phyloP scores from a whole-genome alignment of 2,797 vertebrate species.

The Carcharodon carcharias region DNA sequence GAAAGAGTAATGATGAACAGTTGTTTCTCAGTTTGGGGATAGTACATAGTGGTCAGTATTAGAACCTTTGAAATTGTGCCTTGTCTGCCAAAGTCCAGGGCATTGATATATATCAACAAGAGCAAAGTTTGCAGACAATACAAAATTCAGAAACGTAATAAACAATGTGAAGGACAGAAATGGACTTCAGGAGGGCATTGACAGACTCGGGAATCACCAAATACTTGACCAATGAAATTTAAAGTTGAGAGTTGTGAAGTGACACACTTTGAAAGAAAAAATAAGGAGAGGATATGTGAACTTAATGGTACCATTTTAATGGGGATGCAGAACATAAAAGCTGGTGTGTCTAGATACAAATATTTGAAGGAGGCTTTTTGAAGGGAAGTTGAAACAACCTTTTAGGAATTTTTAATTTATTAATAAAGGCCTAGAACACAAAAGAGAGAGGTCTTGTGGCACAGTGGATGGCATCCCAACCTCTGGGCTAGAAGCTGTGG shows the following conservation, averaged over 20 bases:
- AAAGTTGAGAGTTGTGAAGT: background rate
- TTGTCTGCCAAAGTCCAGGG: too few species aligned
- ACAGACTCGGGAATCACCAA: background rate
- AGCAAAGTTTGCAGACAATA: background rate
- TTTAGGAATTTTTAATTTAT: background rate
- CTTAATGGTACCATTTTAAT: background rate
- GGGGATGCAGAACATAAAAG: background rate
- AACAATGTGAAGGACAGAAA: background rate
- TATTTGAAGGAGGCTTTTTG: background rate
- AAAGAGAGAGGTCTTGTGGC: background rate
- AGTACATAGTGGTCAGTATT: background rate
- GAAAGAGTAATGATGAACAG: background rate
- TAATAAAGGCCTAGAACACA: background rate
- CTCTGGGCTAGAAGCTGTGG: too few species aligned
- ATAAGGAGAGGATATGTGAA: background rate
- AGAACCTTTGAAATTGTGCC: too few species aligned
- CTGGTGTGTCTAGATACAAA: background rate
- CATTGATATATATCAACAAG: background rate
- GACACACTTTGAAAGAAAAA: background rate
- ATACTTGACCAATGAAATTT: background rate
- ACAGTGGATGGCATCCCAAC: too few species aligned
- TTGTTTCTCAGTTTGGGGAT: background rate
- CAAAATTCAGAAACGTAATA: background rate
- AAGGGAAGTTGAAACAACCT: background rate
- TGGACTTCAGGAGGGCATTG: background rate